A percentile compares a stretch with the other conserved stretches of the same genome.
Evolutionary conservation across 2,888 invertebrate genomes (phyloP).

Genomic region (Oligia latruncula): DNA sequence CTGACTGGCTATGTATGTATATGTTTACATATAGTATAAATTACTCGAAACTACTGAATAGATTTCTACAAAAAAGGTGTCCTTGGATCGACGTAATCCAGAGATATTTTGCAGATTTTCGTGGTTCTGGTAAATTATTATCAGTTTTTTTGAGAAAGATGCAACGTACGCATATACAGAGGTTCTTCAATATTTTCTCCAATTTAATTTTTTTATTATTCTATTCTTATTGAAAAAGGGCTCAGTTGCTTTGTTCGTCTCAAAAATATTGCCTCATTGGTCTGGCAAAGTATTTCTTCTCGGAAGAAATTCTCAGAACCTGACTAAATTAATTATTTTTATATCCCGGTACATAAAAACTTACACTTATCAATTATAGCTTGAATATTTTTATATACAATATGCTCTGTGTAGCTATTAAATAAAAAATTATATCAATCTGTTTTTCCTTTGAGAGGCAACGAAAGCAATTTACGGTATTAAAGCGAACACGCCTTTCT

Average conservation of each 20-base stretch:
- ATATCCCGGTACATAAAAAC: background rate
- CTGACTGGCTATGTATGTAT: no score
- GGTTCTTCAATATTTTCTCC: background rate
- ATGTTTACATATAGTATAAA: background rate
- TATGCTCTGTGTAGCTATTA: background rate
- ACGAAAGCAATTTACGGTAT: background rate
- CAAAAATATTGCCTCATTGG: conserved; percentile 5
- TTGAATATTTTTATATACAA: background rate
- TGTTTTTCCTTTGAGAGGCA: background rate
- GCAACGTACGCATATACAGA: background rate
- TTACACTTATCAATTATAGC: no score
- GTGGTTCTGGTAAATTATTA: background rate
- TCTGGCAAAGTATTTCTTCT: background rate
- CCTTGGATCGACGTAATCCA: background rate
- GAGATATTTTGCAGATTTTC: no score
- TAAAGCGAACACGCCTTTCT: background rate
- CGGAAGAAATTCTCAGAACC: background rate
- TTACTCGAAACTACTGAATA: background rate
- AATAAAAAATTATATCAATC: background rate
- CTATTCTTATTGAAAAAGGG: background rate
- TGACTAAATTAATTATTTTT: no score
- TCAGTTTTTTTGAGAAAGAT: background rate
- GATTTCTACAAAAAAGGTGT: background rate
- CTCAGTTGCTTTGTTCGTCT: background rate
- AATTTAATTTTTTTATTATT: background rate